Base-by-base conservation (phyloP, 2,888 invertebrate genomes). In the Leptura quadrifasciata region DNA sequence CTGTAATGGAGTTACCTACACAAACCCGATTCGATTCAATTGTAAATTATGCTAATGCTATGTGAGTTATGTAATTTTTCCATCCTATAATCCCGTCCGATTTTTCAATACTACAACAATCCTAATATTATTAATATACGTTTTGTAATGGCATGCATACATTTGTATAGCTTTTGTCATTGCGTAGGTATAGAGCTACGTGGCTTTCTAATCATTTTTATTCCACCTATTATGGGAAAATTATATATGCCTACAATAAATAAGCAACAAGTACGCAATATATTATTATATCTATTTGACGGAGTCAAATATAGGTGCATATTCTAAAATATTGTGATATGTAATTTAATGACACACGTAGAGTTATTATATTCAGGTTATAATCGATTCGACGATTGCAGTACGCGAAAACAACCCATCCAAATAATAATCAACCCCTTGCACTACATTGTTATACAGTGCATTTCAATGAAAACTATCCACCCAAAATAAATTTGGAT, bases 161-260 rank as follows among this genome's bases (percentile, higher is more conserved):
- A 68, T 72, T 70, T 72, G 60, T 76, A 52, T 35, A 21, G 68
- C 60, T 60, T 65, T 72, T 65, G 72, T 71, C 70, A 69, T 65
- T 27, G 63, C 60, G 78, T 79, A 71, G 78, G 78, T 65, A 72
- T 72, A n/a, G n/a, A n/a, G 18, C 70, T 65, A 47, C 52, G 63
- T 60, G 69, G 76, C 78, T 79, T 79, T 79, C 78, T 79, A 79
- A 76, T 75, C n/a, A 55, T 70, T 72, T 77, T 76, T 74, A 74
- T 76, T 73, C 39, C 63, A 61, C 69, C 71, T 68, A 63, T 63
- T 74, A 74, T 72, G 72, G 69, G 65, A 52, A 65, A 65, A 63
- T 63, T 39, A 63, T 63, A 63, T 39, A 63, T 39, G 63, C 52
- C 47, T 17, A 52, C 65, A n/a, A 65, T 54, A 65, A 65, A 65